A percentile compares a stretch with the other conserved stretches of the same genome.
These are phyloP conservation scores for Lagenorhynchus albirostris DNA, from an alignment of 2,113 vertebrate species.

Conservation along the genomic window DNA sequence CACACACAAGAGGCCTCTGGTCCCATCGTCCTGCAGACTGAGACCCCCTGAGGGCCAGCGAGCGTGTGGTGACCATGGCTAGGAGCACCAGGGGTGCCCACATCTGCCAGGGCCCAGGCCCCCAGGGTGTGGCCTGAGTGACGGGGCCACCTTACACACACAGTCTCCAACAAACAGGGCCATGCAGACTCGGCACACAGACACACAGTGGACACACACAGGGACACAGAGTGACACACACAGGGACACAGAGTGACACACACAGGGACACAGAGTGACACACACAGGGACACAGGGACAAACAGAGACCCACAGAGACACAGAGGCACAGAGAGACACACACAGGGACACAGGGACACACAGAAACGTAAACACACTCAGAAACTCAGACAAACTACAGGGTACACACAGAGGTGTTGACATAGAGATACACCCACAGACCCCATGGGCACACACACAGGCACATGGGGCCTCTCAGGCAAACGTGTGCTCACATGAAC, in stretches of 20 bases:
- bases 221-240: not conserved
- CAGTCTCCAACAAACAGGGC: not conserved
- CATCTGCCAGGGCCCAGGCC: too few relatives aligned
- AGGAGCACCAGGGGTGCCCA: not conserved
- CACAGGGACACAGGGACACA: not conserved
- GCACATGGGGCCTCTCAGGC: not conserved
- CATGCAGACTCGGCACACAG: not conserved
- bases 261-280: not conserved
- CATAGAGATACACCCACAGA: not conserved
- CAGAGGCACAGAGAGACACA: not conserved
- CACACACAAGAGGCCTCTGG: not conserved
- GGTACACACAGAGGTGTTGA: not conserved
- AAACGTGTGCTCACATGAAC: not conserved
- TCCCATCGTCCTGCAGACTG: not conserved
- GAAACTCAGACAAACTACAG: not conserved
- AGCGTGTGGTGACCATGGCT: fast-evolving
- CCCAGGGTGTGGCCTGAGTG: too few relatives aligned
- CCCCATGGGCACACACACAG: not conserved
- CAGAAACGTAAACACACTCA: not conserved
- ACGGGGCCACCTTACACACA: not conserved
- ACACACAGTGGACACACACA: not conserved
- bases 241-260: not conserved
- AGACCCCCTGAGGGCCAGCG: not conserved
- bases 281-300: not conserved
- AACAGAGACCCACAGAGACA: not conserved